phyloP scores from a whole-genome alignment of 2,888 invertebrate species.

The Hirtodrosophila confusa region DNA sequence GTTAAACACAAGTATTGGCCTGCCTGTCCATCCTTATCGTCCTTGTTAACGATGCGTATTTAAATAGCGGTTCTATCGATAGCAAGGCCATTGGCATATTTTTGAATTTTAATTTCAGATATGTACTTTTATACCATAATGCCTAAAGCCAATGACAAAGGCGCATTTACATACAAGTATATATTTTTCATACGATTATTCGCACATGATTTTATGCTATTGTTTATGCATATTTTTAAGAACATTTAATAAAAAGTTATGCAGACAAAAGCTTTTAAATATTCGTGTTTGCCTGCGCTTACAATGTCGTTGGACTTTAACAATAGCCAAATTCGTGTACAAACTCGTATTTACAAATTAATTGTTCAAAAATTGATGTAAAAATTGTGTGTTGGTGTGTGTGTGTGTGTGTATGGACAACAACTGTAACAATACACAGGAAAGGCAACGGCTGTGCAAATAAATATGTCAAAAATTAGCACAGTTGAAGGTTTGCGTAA shows the following conservation, averaged over 20 bases:
- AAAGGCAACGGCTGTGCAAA: conserved; percentile 48
- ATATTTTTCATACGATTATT: conserved; percentile 16
- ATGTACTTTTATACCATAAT: conserved; percentile 6
- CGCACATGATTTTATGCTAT: conserved; percentile 17
- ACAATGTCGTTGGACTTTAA: conserved; percentile 48
- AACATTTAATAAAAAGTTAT: conserved; percentile 30
- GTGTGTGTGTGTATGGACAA: conserved; percentile 6
- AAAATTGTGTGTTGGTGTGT: conserved; percentile 6
- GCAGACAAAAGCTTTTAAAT: conserved; percentile 35
- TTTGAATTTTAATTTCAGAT: conserved; percentile 30
- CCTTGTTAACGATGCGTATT: conserved; percentile 64
- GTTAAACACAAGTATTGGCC: conserved; percentile 1
- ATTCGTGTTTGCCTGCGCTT: conserved; percentile 33
- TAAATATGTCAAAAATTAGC: conserved; percentile 66
- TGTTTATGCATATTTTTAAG: conserved; percentile 37
- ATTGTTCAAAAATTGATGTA: conserved; percentile 56
- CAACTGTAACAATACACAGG: conserved; percentile 38
- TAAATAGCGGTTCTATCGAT: conserved; percentile 42
- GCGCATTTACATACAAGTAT: background rate
- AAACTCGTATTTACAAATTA: conserved; percentile 42
- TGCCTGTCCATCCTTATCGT: conserved; percentile 32
- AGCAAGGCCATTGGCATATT: conserved; percentile 44
- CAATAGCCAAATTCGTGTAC: conserved; percentile 34
- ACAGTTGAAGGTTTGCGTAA: conserved; percentile 49
- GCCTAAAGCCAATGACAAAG: conserved; percentile 16